Percentiles rank a stretch among this genome's conserved stretches.
Evolutionary conservation across 1,140 invertebrate genomes (phyloP).

Genomic region (Cherax destructor): DNA sequence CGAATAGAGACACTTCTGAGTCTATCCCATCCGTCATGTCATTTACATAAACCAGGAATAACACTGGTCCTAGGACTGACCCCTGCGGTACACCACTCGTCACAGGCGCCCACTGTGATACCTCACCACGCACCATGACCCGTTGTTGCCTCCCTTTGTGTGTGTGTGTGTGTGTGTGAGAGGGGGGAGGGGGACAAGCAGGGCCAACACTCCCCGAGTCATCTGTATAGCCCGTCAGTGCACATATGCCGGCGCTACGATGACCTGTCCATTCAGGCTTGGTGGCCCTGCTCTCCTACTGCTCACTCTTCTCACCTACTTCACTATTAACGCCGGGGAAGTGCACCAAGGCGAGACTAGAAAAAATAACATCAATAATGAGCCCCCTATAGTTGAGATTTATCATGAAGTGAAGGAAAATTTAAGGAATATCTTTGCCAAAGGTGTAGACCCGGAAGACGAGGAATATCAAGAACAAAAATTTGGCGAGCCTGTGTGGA

Average conservation of each 20-base stretch:
- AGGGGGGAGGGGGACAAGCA: background rate
- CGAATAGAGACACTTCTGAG: too few relatives aligned
- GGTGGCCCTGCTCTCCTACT: background rate
- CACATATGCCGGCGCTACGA: background rate
- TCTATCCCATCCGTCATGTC: too few relatives aligned
- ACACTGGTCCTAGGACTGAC: too few relatives aligned
- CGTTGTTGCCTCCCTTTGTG: too few relatives aligned
- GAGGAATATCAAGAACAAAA: background rate
- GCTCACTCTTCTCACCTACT: background rate
- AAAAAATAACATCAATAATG: background rate
- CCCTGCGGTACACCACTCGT: too few relatives aligned
- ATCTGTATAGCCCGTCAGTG: background rate
- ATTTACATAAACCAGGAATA: too few relatives aligned
- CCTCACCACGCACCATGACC: too few relatives aligned
- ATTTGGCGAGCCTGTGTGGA: background rate
- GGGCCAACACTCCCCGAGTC: background rate
- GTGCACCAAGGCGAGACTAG: background rate
- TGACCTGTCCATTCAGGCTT: background rate
- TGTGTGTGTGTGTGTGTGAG: too few relatives aligned
- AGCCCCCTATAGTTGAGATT: background rate
- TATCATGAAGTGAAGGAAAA: conserved; percentile 36
- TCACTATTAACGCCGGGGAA: background rate
- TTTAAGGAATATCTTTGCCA: conserved; percentile 12
- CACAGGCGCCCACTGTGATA: too few relatives aligned
- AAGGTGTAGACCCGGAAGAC: conserved; percentile 11